Conservation (phyloP, 2,888 invertebrate genomes). For the Trimorus sp. region DNA sequence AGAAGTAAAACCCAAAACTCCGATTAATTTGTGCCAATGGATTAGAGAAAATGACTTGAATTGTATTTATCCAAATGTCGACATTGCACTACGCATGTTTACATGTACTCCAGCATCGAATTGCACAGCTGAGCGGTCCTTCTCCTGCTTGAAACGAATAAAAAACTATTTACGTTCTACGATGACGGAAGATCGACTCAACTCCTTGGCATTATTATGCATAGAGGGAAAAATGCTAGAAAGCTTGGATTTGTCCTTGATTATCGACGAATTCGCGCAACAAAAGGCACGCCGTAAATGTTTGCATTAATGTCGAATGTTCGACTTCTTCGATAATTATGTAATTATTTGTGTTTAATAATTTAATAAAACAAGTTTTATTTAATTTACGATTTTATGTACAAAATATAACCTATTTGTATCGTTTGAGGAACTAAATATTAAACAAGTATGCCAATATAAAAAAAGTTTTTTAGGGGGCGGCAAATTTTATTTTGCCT, state of each 20-base stretch:
- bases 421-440: too few relatives aligned
- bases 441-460: too few relatives aligned
- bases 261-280: slow-evolving; percentile 33
- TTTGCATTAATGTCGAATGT: background rate
- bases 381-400: too few relatives aligned
- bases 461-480: too few relatives aligned
- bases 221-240: slow-evolving; percentile 12
- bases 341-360: too few relatives aligned
- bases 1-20: background rate
- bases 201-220: slow-evolving; percentile 15
- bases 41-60: slow-evolving; percentile 17
- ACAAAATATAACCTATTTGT: too few relatives aligned
- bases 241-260: too few relatives aligned
- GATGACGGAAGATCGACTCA: slow-evolving; percentile 25
- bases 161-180: slow-evolving; percentile 36
- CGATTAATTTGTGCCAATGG: slow-evolving; percentile 19
- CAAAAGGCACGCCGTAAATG: slow-evolving; percentile 33
- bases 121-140: slow-evolving; percentile 27
- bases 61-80: slow-evolving; percentile 24
- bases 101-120: slow-evolving; percentile 39
- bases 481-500: too few relatives aligned
- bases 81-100: slow-evolving; percentile 37
- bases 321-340: too few relatives aligned
- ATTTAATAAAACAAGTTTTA: too few relatives aligned
- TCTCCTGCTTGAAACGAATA: slow-evolving; percentile 27